phyloP scores from a whole-genome alignment of 2,113 vertebrate species.

The Bubo scandiacus region DNA sequence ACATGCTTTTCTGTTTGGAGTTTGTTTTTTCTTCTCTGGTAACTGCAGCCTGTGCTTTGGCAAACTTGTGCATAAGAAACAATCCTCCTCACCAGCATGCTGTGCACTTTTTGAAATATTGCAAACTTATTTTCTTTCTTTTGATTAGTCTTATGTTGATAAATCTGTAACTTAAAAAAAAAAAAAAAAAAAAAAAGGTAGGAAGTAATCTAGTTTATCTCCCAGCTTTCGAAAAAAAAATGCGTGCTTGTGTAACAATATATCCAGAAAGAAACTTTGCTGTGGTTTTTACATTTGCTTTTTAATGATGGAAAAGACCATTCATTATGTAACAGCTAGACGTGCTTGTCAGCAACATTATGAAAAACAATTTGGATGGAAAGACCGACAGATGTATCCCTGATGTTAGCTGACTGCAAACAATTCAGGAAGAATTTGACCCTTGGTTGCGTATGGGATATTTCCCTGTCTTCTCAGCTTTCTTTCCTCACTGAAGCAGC shows the following conservation, averaged over 20 bases:
- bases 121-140: background rate
- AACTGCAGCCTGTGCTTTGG: background rate
- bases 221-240: background rate
- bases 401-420: background rate
- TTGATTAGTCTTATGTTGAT: background rate
- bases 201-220: background rate
- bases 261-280: background rate
- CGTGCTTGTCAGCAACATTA: background rate
- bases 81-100: rapidly evolving
- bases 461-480: background rate
- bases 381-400: background rate
- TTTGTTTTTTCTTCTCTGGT: slow-evolving; percentile 24
- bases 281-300: background rate
- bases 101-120: background rate
- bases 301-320: background rate
- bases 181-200: background rate
- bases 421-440: slow-evolving; percentile 1
- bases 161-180: background rate
- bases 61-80: background rate
- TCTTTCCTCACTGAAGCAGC: background rate
- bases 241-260: background rate
- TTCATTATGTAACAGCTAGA: slow-evolving; percentile 1
- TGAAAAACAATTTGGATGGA: background rate
- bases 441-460: background rate
- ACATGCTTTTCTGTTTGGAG: background rate